Percentiles rank a stretch among this genome's conserved stretches.
Conservation (phyloP, 2,888 invertebrate genomes). For the Proisotoma minuta region DNA sequence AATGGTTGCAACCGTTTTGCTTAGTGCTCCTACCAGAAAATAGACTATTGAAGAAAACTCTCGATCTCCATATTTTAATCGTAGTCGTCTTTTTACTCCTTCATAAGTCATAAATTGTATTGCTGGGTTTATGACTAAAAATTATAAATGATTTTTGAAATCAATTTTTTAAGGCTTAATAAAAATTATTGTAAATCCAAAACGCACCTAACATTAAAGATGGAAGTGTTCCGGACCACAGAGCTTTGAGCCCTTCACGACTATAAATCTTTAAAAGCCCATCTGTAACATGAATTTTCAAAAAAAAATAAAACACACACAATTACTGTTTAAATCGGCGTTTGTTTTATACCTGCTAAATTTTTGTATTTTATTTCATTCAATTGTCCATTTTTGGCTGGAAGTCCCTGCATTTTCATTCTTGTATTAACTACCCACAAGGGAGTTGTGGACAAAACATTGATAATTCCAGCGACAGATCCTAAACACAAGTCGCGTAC, state of each 20-base stretch:
- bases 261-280: conserved; percentile 66
- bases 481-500: conserved; percentile 71
- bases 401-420: conserved; percentile 69
- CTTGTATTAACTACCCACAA: conserved; percentile 78
- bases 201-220: conserved; percentile 63
- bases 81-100: conserved; percentile 68
- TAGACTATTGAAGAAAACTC: conserved; percentile 59
- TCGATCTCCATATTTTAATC: conserved; percentile 52
- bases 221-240: conserved; percentile 80
- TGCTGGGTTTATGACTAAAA: conserved; percentile 73
- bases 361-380: conserved; percentile 48
- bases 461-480: conserved; percentile 63
- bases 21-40: conserved; percentile 71
- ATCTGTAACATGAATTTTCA: conserved; percentile 53
- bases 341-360: conserved; percentile 51
- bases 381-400: conserved; percentile 27
- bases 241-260: conserved; percentile 67
- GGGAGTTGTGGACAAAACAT: conserved; percentile 76
- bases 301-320: no score
- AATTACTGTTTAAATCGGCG: no score
- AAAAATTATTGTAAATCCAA: not conserved
- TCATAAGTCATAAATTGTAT: conserved; percentile 92
- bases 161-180: no score
- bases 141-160: no score
- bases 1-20: conserved; percentile 79